Base-by-base conservation (phyloP, 1,140 invertebrate genomes). In the Micrasema minimum region DNA sequence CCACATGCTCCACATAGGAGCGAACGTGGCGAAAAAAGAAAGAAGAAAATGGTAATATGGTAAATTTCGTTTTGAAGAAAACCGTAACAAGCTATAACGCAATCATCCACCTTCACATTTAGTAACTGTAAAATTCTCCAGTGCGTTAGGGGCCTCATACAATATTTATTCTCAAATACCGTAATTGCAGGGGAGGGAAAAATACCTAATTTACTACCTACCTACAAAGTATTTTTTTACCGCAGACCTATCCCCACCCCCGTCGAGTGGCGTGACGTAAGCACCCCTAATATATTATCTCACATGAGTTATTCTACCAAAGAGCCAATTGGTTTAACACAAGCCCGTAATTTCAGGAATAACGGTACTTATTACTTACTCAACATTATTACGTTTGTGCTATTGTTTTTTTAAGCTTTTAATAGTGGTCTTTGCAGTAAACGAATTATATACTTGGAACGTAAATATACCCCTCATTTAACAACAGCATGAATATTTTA, bases 201-300 rank as follows among this genome's bases (percentile, higher is more conserved):
- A 71, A 71, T 71, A 71, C 69, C 62, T 71, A 71, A 71, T 71
- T 71, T 71, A 11, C n/a, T n/a, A n/a, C n/a, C n/a, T n/a, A n/a
- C n/a, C 20, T 57, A 59, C 41, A 59, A 66, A 66, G 57, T 71
- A 66, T 66, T 66, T 59, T 66, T 71, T 66, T 45, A 65, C 59
- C 69, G 45, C 69, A 53, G 41, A 50, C 7, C 37, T 31, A n/a
- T n/a, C n/a, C n/a, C n/a, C n/a, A n/a, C 22, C 22, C 57, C 61
- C 41, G 12, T 16, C 20, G 20, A 57, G 26, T 57, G 35, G 37
- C 59, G 69, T 71, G 69, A 51, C 69, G 26, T 26, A 16, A n/a
- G 59, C 69, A 35, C n/a, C 69, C 61, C 69, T 38, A 37, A 53
- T 43, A 53, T 20, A n/a, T n/a, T n/a, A 64, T 71, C 69, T 71